Percentiles rank a stretch among this genome's conserved stretches.
These are phyloP conservation scores for Ptiloglossa arizonensis DNA, from an alignment of 1,140 invertebrate species.

Conservation along the genomic window DNA sequence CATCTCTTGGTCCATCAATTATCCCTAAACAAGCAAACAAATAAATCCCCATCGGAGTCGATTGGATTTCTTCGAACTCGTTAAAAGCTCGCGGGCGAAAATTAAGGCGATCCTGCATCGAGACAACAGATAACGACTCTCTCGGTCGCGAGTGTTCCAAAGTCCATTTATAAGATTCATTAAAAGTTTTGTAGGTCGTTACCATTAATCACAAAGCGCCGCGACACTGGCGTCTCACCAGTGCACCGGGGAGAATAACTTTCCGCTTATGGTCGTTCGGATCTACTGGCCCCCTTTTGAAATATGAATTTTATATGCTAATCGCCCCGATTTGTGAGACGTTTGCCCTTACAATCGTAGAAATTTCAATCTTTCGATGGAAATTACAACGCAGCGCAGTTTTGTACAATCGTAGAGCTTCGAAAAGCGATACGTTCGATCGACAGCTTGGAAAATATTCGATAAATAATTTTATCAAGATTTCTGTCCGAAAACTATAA, in stretches of 20 bases:
- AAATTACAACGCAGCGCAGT: conserved; percentile 37
- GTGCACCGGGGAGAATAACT: conserved; percentile 34
- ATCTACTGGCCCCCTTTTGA: conserved; percentile 44
- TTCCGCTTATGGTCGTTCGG: conserved; percentile 19
- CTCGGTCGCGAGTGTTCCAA: conserved; percentile 15
- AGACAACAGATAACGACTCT: conserved; percentile 41
- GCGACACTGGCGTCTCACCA: neutral
- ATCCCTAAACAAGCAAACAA: neutral
- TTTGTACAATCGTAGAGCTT: neutral
- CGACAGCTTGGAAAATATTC: no score
- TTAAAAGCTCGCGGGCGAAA: conserved; percentile 29
- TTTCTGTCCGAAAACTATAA: no score
- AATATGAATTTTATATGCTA: conserved; percentile 62
- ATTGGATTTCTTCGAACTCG: conserved; percentile 30
- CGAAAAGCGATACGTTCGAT: no score
- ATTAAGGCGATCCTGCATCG: conserved; percentile 30
- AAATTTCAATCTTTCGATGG: conserved; percentile 50
- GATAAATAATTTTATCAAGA: no score
- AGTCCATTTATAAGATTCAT: conserved; percentile 42
- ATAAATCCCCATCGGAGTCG: conserved; percentile 30
- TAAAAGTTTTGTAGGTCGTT: conserved; percentile 56
- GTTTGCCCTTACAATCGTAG: neutral
- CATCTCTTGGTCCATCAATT: neutral
- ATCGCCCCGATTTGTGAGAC: conserved; percentile 6
- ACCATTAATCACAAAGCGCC: conserved; percentile 46